These are phyloP conservation scores for Pardosa pseudoannulata DNA, from an alignment of 2,888 invertebrate genomes.

Conservation along the genomic window DNA sequence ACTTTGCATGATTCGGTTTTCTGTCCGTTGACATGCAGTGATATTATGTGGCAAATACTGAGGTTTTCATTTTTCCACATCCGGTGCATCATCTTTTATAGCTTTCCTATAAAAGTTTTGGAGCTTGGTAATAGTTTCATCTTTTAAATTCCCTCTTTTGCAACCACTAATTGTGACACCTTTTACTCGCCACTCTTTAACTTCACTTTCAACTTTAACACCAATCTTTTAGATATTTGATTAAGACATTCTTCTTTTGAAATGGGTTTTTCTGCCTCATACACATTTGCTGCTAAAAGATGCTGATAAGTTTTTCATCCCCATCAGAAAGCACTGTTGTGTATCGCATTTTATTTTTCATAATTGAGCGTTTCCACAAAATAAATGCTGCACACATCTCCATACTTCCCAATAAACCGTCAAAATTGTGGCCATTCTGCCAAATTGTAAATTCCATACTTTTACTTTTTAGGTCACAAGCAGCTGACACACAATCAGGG, in stretches of 20 bases:
- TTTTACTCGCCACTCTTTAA: not conserved
- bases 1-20: no score
- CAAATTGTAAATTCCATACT: not conserved
- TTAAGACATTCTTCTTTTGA: conserved; percentile 25
- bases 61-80: not conserved
- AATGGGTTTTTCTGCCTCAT: not conserved
- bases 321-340: not conserved
- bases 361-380: not conserved
- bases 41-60: not conserved
- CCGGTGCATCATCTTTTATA: not conserved
- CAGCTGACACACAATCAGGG: not conserved
- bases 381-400: not conserved
- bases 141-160: conserved; percentile 7
- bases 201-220: not conserved
- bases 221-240: not conserved
- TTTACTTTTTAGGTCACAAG: not conserved
- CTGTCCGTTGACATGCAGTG: not conserved
- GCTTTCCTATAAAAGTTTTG: no score
- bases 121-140: not conserved
- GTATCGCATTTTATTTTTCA: not conserved
- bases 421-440: not conserved
- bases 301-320: conserved; percentile 2
- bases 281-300: not conserved
- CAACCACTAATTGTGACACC: conserved; percentile 4
- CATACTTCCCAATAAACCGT: not conserved